Percentiles rank a stretch among this genome's conserved stretches.
Evolutionary conservation across 2,797 vertebrate species (phyloP).

Genomic region (Chanos chanos): DNA sequence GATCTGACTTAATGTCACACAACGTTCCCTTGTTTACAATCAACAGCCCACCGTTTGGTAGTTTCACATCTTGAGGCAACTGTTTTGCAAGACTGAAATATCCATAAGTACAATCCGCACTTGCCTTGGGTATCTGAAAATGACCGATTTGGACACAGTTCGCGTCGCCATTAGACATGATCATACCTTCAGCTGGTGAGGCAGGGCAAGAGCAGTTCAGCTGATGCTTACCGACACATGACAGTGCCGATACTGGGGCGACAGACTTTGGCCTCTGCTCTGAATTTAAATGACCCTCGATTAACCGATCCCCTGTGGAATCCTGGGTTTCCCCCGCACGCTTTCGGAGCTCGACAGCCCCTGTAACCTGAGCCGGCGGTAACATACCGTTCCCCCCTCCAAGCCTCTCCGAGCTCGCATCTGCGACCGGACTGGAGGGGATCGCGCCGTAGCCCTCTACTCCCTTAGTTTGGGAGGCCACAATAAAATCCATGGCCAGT

Average conservation of each 20-base stretch:
- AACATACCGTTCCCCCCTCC: conserved; percentile 11
- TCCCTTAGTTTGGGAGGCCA: conserved; percentile 17
- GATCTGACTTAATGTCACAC: conserved; percentile 27
- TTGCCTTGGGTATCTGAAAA: background rate
- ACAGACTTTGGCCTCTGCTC: background rate
- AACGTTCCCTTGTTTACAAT: conserved; percentile 34
- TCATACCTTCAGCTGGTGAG: conserved; percentile 7
- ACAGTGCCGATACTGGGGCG: conserved; percentile 2
- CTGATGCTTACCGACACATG: conserved; percentile 34
- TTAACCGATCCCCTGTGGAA: conserved; percentile 2
- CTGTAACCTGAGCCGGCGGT: conserved; percentile 24
- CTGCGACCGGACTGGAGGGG: conserved; percentile 42
- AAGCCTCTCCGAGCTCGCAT: conserved; percentile 27
- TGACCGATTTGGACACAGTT: background rate
- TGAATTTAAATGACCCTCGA: conserved; percentile 18
- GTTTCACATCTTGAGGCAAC: conserved; percentile 30
- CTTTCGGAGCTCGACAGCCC: conserved; percentile 10
- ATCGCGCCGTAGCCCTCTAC: conserved; percentile 23
- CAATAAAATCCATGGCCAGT: conserved; percentile 27
- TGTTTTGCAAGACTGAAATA: background rate
- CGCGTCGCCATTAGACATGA: conserved; percentile 54
- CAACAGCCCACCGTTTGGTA: conserved; percentile 64
- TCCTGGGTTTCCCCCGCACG: conserved; percentile 26
- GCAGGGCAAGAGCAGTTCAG: conserved; percentile 19
- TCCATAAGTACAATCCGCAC: background rate